phyloP scores from a whole-genome alignment of 2,888 invertebrate genomes.

The Drosophila austrosaltans region DNA sequence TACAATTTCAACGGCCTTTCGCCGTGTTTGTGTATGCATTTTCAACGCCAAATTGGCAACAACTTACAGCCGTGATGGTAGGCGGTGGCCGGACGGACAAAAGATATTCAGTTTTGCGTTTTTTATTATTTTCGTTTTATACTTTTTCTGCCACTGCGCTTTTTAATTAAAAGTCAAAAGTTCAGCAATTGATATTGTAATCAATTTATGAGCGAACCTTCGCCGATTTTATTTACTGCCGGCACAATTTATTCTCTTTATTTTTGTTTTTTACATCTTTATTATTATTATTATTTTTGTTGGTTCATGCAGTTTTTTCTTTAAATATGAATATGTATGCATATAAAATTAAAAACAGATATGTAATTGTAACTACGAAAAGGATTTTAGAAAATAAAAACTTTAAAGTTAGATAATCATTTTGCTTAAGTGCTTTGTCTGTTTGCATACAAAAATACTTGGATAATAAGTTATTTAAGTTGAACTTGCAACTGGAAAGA shows the following conservation, averaged over 20 bases:
- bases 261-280: conserved; percentile 31
- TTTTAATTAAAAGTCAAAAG: conserved; percentile 75
- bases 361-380: too few species aligned
- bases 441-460: too few species aligned
- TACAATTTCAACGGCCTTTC: conserved; percentile 33
- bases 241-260: not conserved
- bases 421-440: not conserved
- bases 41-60: conserved; percentile 29
- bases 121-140: not conserved
- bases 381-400: too few species aligned
- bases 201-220: conserved; percentile 58
- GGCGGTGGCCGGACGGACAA: not conserved
- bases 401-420: not conserved
- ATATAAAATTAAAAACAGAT: not conserved
- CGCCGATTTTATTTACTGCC: conserved; percentile 40
- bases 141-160: conserved; percentile 27
- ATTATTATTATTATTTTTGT: not conserved
- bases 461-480: too few species aligned
- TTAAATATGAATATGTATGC: not conserved
- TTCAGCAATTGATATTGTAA: conserved; percentile 72
- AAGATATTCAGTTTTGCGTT: not conserved
- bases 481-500: too few species aligned
- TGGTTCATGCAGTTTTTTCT: not conserved
- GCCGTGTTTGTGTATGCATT: conserved; percentile 15
- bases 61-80: conserved; percentile 18